Evolutionary conservation across 2,797 vertebrate species (phyloP), one percentile per base, ranked within the genome.

Genomic region (Pseudotriccus pelzelni): DNA sequence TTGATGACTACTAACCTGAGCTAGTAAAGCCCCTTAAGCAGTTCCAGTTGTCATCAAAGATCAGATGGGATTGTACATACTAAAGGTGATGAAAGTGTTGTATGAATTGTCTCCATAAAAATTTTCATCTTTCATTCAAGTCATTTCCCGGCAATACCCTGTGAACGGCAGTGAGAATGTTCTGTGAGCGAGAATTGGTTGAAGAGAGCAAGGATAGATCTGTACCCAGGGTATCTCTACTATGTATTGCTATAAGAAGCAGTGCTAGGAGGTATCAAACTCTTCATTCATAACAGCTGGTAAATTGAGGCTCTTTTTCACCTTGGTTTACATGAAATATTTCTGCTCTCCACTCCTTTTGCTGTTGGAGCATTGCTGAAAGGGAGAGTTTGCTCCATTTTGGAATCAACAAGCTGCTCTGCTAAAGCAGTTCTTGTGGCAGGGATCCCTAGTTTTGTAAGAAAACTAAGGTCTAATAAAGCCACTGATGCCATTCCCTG

Each of bases 21-120:
- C 41, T 81, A 55, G 21, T 84, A 91, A 93, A 93, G 28, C 19
- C 55, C 30, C 24, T n/a, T 82, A 84, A 93, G 70, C 76, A 73
- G 59, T 95, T 96, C 59, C 41, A 74, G 62, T 94, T 95, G 69
- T 95, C 77, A 79, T 84, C 85, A 82, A 89, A 95, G 84, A 76
- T 73, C 91, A 84, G 70, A 86, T 73, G 63, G 70, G 60, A 60
- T 34, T 90, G 93, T 82, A 89, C 41, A 90, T 89, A 94, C 63
- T 87, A 87, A 84, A 90, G 69, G 79, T 91, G 89, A 92, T 94
- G 91, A 95, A 92, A 95, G 5, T 67, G 44, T 37, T 72, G 30
- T 41, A 63, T 60, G 62, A 90, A 74, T 62, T 46, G 76, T 69
- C 50, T 56, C 58, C 87, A 50, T 46, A 66, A 81, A 89, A 88